A percentile compares a stretch with the other conserved stretches of the same genome.
Evolutionary conservation across 1,140 invertebrate genomes (phyloP).

Genomic region (Musca vetustissima): DNA sequence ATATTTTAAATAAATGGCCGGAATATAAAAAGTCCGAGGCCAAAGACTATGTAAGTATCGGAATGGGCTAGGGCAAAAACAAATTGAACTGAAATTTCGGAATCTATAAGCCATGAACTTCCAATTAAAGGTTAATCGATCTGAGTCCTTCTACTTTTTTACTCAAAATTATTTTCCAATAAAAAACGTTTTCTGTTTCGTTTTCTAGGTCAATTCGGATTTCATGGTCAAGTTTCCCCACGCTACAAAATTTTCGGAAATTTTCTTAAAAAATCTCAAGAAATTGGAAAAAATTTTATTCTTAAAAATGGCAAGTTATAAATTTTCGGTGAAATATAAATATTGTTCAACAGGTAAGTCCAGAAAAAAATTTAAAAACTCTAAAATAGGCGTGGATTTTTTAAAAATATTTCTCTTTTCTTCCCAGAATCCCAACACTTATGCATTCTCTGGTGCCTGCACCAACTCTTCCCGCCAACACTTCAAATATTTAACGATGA

Average conservation of each 20-base stretch:
- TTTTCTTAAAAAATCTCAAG: not conserved
- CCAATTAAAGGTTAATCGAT: no score
- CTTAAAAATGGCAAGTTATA: not conserved
- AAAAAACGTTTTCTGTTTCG: not conserved
- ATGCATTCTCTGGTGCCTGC: not conserved
- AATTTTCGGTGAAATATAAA: not conserved
- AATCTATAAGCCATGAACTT: no score
- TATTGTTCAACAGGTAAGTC: not conserved
- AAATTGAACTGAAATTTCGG: no score
- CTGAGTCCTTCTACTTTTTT: no score
- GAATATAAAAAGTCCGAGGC: not conserved
- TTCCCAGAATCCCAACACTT: not conserved
- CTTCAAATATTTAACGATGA: not conserved
- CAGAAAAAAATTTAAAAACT: no score
- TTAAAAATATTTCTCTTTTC: not conserved
- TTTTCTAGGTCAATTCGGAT: not conserved
- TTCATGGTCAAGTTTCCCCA: not conserved
- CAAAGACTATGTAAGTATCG: slow-evolving; percentile 5
- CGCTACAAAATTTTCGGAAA: not conserved
- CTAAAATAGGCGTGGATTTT: no score
- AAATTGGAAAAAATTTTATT: not conserved
- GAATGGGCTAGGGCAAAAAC: no score
- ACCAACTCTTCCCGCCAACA: not conserved
- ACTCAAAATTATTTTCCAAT: no score
- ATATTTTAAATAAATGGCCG: slow-evolving; percentile 4